Evolutionary conservation across 1,140 invertebrate species (phyloP), one percentile per base, ranked within the genome.

Genomic region (Wasmannia auropunctata): DNA sequence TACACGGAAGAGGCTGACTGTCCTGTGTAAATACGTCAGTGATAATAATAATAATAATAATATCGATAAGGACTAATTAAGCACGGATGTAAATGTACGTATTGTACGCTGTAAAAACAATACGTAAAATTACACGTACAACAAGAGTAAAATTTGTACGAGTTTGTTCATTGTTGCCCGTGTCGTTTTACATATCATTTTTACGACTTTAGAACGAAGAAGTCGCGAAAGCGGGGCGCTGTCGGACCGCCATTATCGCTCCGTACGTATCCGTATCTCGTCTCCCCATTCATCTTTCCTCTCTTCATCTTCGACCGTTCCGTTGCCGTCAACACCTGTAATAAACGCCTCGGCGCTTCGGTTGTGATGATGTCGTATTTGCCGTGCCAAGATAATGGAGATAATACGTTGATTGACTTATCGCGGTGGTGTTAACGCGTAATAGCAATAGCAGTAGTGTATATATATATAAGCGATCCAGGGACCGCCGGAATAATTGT

Each of bases 381-480:
- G 8, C 63, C 62, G 22, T 69, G 77, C 49, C 62, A 54, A 80
- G 62, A 80, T 69, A 69, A 80, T 19, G 34, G 16, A 34, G 16
- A n/a, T 25, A 67, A 67, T 62, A 46, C 72, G 7, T 69, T 69
- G 62, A 54, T 80, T 69, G 63, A 80, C 63, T 69, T 80, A 80
- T 69, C 46, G 62, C 63, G 77, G 34, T 28, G 54, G 34, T 40
- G 31, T 69, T 80, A 69, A 54, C 25, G 22, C 22, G 16, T 40
- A 69, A 54, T 56, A 77, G 40, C 19, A 46, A 34, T 74, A 74
- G 49, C 22, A 62, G 16, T 51, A 34, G 16, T 28, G 46, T 22
- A 14, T 69, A 22, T 80, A 80, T 22, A 14, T 69, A 22, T 80
- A 80, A 69, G 5, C 11, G 19, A 2, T 46, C 19, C 19, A 62